Evolutionary conservation across 2,888 invertebrate species (phyloP).

Genomic region (Lumbricus terrestris): DNA sequence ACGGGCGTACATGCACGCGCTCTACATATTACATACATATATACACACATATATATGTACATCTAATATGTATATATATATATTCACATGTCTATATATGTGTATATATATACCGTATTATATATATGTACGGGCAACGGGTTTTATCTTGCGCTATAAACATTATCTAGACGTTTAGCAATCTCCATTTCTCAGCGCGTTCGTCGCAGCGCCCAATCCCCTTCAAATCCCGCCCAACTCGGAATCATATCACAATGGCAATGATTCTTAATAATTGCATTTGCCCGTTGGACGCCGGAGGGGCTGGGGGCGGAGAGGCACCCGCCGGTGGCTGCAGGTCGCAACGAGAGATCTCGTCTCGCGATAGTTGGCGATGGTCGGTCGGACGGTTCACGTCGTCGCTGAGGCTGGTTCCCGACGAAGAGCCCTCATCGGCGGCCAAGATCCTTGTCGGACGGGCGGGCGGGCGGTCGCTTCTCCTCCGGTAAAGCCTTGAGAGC

Average conservation of each 20-base stretch:
- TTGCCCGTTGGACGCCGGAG: background rate
- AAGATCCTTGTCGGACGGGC: conserved; percentile 13
- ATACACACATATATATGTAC: background rate
- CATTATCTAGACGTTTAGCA: conserved; percentile 17
- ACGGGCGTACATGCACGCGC: background rate
- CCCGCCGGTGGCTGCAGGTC: background rate
- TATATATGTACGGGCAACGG: background rate
- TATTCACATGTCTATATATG: background rate
- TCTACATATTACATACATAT: background rate
- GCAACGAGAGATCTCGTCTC: background rate
- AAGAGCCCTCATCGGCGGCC: background rate
- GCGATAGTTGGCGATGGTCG: background rate
- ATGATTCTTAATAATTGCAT: conserved; percentile 17
- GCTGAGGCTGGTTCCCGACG: background rate
- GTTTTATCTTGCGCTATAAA: conserved; percentile 5
- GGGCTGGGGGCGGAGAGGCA: no score
- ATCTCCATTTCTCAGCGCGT: conserved; percentile 8
- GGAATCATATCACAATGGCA: conserved; percentile 16
- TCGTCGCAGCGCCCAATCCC: background rate
- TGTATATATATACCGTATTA: background rate
- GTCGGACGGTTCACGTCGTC: background rate
- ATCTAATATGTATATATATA: background rate
- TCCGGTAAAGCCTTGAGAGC: background rate
- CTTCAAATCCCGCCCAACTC: background rate
- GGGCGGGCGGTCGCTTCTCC: background rate